Percentiles rank a stretch among this genome's conserved stretches.
These are phyloP conservation scores for Orthochromis malagaraziensis DNA, from an alignment of 2,113 vertebrate genomes.

Conservation along the genomic window DNA sequence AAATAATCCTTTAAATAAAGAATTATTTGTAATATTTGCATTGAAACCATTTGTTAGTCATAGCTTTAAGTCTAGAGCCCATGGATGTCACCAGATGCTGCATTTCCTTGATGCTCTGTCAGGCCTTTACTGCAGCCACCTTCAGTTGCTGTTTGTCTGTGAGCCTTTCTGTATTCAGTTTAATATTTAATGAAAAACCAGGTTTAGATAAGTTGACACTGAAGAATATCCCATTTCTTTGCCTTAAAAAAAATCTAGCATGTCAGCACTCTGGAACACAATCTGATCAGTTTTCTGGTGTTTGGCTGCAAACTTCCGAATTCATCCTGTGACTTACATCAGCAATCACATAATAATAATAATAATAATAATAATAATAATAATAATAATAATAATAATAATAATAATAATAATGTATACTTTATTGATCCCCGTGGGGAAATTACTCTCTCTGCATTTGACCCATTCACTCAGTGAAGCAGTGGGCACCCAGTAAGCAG, in stretches of 20 bases:
- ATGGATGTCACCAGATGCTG: rapidly evolving
- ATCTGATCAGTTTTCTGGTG: rapidly evolving
- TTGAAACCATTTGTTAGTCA: rapidly evolving
- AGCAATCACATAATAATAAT: neutral
- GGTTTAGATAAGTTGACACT: neutral
- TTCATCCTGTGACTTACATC: neutral
- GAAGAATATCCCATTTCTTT: neutral
- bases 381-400: no score
- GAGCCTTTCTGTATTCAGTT: neutral
- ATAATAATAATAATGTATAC: no score
- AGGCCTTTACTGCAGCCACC: neutral
- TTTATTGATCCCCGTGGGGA: no score
- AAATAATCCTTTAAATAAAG: neutral
- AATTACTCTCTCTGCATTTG: no score
- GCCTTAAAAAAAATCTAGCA: rapidly evolving
- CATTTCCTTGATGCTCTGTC: neutral
- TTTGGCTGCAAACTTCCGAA: neutral
- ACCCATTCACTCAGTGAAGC: no score
- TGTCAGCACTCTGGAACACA: rapidly evolving
- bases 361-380: neutral
- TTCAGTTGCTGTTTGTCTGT: neutral
- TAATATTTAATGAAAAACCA: neutral
- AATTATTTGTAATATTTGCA: neutral
- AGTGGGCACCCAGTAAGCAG: no score
- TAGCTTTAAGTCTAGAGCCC: rapidly evolving